Evolutionary conservation across 1,140 invertebrate species (phyloP), one percentile per base, ranked within the genome.

Genomic region (Andricus grossulariae): DNA sequence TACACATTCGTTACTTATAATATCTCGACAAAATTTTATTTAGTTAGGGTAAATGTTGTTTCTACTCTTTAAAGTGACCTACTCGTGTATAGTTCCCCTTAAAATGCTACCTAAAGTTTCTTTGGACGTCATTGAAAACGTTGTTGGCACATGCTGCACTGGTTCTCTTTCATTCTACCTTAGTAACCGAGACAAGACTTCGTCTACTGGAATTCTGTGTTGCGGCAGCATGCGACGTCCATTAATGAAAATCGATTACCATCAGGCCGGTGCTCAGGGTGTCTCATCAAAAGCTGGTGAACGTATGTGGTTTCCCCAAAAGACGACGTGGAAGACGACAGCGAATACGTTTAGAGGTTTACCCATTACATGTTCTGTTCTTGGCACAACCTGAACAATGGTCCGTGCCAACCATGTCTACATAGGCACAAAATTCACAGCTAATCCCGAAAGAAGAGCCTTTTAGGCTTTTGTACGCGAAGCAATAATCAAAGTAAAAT

Each of bases 211-310:
- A 21, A 66, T 66, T 66, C 60, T 45, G 15, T 66, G 60, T 66
- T 66, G 60, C 32, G 25, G 60, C 60, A 66, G 60, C 25, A 32
- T n/a, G 25, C 60, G 60, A 66, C 60, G 60, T 66, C 60, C 60
- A 66, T 66, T 66, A 66, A 39, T 66, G 60, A 66, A 66, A 66
- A 66, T 66, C 60, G 60, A 66, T 66, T 66, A 66, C 60, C 60
- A 66, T 66, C 60, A 66, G 32, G 60, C 15, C 60, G 32, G 57
- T 32, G 32, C 60, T 45, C 60, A 66, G 60, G 32, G 60, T 66
- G 60, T 66, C 25, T 66, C 60, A 66, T 66, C 60, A 66, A 66
- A 66, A 66, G 60, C 60, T 66, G 60, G 60, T 66, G 60, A 66
- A 66, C 60, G 60, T 66, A 66, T 66, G 60, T 66, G 60, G 60